Evolutionary conservation across 2,797 vertebrate species (phyloP).

Genomic region (Threskiornis aethiopicus): DNA sequence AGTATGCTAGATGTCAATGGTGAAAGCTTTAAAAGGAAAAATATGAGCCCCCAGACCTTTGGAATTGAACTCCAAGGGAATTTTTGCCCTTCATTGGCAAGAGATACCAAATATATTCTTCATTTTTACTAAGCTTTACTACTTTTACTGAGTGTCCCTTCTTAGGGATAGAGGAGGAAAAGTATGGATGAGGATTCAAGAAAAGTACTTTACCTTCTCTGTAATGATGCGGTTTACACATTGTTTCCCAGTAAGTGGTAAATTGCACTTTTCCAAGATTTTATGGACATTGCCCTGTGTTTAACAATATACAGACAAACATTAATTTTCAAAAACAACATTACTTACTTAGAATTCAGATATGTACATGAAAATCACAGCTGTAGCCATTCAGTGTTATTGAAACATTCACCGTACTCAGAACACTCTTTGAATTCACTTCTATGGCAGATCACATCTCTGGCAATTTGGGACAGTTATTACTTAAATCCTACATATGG

Average conservation of each 20-base stretch:
- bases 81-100: background rate
- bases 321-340: background rate
- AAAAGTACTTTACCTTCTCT: slow-evolving; percentile 86
- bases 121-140: background rate
- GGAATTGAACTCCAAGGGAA: background rate
- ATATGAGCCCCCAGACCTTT: background rate
- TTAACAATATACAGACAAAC: slow-evolving; percentile 13
- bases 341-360: background rate
- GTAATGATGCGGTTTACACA: slow-evolving; percentile 98
- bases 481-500: background rate
- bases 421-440: background rate
- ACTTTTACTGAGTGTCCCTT: background rate
- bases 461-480: background rate
- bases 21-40: background rate
- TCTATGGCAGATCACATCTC: background rate
- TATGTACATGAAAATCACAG: background rate
- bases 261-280: slow-evolving; percentile 91
- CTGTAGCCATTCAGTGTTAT: background rate
- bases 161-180: background rate
- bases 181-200: background rate
- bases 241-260: slow-evolving; percentile 93
- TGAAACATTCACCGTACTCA: background rate
- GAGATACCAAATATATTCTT: background rate
- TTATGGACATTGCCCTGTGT: slow-evolving; percentile 92
- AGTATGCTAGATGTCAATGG: background rate